Evolutionary conservation across 2,888 invertebrate genomes (phyloP), one percentile per base, ranked within the genome.

Genomic region (Shargacucullia verbasci): DNA sequence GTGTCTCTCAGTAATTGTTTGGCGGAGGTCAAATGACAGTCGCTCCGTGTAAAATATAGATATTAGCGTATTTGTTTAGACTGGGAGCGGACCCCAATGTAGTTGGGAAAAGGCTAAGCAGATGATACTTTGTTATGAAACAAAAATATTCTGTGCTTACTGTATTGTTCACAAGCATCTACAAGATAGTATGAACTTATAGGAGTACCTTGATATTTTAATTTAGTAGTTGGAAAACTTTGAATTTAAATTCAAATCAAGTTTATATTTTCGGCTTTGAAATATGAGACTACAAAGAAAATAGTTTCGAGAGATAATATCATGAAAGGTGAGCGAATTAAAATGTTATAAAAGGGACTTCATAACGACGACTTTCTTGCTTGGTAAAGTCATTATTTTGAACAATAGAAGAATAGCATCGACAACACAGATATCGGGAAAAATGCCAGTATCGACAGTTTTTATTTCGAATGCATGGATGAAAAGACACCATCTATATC

Each of bases 341-440:
- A 33, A 33, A 31, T 7, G 31, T 10, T 13, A 13, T 35, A 35
- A 8, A 37, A 14, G 14, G 9, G 14, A 9, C 14, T 10, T 50
- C 25, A 43, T 31, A 59, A 59, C 41, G 34, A 35, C 40, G 37
- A 59, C 25, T 12, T 37, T 11, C 27, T 47, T 12, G 5, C 25
- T 59, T 46, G 41, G 34, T 35, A 27, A 43, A 46, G 14, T 64
- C 20, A 68, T 68, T 68, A 68, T 60, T 44, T 37, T 35, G 12
- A 68, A 61, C 62, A 61, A 68, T 34, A 20, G 39, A 15, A 52
- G 47, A 60, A 40, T 44, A 43, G 10, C 37, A 25, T 37, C 11
- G 20, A 9, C 37, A 48, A 59, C 7, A 7, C 7, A 7, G 46
- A 61, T 65, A 59, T 13, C 37, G 7, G 40, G 27, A 27, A 20